A percentile compares a stretch with the other conserved stretches of the same genome.
phyloP scores from a whole-genome alignment of 2,888 invertebrate species.

The Seira sanloemensis region DNA sequence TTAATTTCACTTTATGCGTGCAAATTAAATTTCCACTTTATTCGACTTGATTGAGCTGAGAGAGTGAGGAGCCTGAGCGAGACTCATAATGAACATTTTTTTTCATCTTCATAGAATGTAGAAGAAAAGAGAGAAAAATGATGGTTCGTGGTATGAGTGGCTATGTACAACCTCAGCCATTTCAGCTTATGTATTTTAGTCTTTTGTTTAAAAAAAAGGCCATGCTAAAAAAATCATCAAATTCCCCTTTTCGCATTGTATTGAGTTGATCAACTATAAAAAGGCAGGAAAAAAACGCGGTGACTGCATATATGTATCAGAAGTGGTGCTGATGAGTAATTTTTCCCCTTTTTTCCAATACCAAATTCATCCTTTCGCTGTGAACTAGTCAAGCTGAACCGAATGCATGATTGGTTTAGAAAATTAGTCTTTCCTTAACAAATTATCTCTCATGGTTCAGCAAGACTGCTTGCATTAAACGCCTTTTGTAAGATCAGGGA shows the following conservation, averaged over 20 bases:
- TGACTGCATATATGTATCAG: no score
- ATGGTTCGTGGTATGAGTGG: conserved; percentile 2
- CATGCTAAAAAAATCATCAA: conserved; percentile 31
- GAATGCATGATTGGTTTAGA: conserved; percentile 73
- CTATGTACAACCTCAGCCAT: conserved; percentile 6
- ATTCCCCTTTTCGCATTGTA: not conserved
- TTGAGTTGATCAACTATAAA: conserved; percentile 38
- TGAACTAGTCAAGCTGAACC: conserved; percentile 62
- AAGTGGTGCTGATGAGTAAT: conserved; percentile 17
- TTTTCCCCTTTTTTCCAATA: conserved; percentile 26
- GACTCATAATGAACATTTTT: conserved; percentile 57
- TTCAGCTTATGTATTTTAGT: no score
- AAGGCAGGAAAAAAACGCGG: not conserved
- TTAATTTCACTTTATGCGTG: conserved; percentile 66
- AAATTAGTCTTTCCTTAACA: conserved; percentile 70
- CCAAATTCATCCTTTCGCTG: conserved; percentile 38
- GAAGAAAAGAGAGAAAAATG: not conserved
- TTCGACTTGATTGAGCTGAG: conserved; percentile 60
- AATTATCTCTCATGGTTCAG: conserved; percentile 71
- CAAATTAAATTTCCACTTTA: conserved; percentile 64
- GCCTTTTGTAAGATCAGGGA: conserved; percentile 29
- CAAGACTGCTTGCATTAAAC: conserved; percentile 46
- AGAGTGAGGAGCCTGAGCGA: not conserved
- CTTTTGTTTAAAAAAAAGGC: conserved; percentile 41
- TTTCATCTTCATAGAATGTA: conserved; percentile 27